Evolutionary conservation across 2,888 invertebrate genomes (phyloP), one percentile per base, ranked within the genome.

Genomic region (Elegia similella): DNA sequence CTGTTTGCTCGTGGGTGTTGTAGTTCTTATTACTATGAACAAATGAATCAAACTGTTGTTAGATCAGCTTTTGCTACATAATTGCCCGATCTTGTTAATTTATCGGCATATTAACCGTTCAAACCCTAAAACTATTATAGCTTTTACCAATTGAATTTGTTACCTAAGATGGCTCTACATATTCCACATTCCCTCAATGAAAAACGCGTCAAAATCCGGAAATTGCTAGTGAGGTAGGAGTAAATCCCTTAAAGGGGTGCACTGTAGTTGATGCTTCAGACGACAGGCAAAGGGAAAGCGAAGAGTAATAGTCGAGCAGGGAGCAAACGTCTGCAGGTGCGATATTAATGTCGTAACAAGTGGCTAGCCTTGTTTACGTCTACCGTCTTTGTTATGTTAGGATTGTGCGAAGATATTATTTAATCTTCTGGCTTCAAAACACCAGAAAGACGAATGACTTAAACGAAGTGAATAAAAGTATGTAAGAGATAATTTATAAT

Each of bases 251-350:
- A 50, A 50, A 38, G 16, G 34, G 34, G 50, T 50, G 50, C 34
- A 34, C 34, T 34, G 34, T 50, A 50, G 50, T 50, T 50, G 50
- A 16, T 50, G 34, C 50, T 50, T 50, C 38, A 50, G 50, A 50
- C 48, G 34, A 47, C 48, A n/a, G 50, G 50, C 50, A 50, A 50
- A 16, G 34, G 34, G 34, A 50, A 50, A 34, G 50, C 34, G 34
- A 50, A 34, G 46, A 50, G 17, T 50, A 34, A 48, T 50, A 50
- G 34, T 34, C 50, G 16, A 16, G 34, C 5, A 50, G 38, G 34
- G 50, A 50, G 48, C 13, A 56, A 32, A 52, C 16, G 16, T 56
- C 17, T 16, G 23, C 7, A 30, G 52, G 16, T 50, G 34, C 7
- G 7, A 50, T 50, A 34, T 17, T 50, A 16, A 50, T 50, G 50